phyloP scores from a whole-genome alignment of 2,888 invertebrate genomes.

The Tachina grossa region DNA sequence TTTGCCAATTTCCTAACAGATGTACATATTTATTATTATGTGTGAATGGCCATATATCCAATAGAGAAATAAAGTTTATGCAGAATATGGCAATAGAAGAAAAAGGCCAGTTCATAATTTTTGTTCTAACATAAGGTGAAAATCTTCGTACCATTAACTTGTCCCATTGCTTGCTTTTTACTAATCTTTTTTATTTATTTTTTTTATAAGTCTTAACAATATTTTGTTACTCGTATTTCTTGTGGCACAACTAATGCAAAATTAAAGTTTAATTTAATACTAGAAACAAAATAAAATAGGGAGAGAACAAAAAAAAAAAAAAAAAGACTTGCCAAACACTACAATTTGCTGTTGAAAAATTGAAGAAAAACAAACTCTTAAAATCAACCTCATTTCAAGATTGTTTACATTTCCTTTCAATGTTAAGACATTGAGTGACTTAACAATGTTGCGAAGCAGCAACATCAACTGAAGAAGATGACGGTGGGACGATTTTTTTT shows the following conservation, averaged over 20 bases:
- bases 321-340: neutral
- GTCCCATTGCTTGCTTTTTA: too few species aligned
- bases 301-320: neutral
- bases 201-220: too few species aligned
- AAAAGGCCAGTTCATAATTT: neutral
- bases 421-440: conserved; percentile 72
- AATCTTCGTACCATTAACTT: too few species aligned
- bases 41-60: neutral
- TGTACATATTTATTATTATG: neutral
- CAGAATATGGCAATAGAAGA: neutral
- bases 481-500: conserved; percentile 41
- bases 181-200: too few species aligned
- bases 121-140: neutral
- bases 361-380: neutral
- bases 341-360: conserved; percentile 29
- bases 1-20: neutral
- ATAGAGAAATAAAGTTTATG: conserved; percentile 22
- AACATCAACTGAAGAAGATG: neutral
- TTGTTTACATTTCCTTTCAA: conserved; percentile 73
- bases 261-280: conserved; percentile 41
- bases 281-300: conserved; percentile 28
- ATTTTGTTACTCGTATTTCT: neutral
- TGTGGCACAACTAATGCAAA: conserved; percentile 4
- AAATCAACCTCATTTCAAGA: conserved; percentile 71
- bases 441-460: conserved; percentile 63